phyloP scores from a whole-genome alignment of 2,888 invertebrate genomes.

The Hermaeophaga mercurialis region DNA sequence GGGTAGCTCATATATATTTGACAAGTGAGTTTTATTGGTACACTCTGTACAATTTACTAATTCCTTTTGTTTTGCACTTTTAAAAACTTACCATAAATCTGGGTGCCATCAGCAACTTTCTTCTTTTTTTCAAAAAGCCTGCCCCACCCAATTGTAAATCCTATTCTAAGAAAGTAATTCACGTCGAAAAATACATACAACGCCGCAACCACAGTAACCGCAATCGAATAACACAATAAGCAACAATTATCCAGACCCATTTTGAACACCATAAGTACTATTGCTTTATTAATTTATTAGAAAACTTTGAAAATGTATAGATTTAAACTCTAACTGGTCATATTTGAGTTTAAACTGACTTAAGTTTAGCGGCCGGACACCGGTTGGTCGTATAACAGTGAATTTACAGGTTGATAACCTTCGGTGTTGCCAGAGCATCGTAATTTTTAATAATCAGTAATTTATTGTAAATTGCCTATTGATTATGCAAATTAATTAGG shows the following conservation, averaged over 20 bases:
- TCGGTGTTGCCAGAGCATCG: slow-evolving; percentile 8
- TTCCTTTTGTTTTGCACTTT: no score
- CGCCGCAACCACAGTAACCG: slow-evolving; percentile 57
- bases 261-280: no score
- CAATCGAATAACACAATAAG: slow-evolving; percentile 54
- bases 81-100: slow-evolving; percentile 71
- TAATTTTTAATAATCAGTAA: background rate
- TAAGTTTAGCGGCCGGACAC: background rate
- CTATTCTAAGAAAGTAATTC: slow-evolving; percentile 76
- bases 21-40: no score
- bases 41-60: no score
- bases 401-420: slow-evolving; percentile 14
- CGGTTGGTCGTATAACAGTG: background rate
- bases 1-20: no score
- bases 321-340: no score
- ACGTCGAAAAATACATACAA: slow-evolving; percentile 78
- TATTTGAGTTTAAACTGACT: background rate
- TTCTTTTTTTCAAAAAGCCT: slow-evolving; percentile 72
- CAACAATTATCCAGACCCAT: slow-evolving; percentile 17
- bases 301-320: no score
- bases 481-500: no score
- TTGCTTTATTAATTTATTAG: no score
- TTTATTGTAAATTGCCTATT: background rate
- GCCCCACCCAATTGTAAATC: slow-evolving; percentile 72
- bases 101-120: slow-evolving; percentile 71